Percentiles rank a stretch among this genome's conserved stretches.
Conservation (phyloP, 2,888 invertebrate species). For the Catocala fraxini region DNA sequence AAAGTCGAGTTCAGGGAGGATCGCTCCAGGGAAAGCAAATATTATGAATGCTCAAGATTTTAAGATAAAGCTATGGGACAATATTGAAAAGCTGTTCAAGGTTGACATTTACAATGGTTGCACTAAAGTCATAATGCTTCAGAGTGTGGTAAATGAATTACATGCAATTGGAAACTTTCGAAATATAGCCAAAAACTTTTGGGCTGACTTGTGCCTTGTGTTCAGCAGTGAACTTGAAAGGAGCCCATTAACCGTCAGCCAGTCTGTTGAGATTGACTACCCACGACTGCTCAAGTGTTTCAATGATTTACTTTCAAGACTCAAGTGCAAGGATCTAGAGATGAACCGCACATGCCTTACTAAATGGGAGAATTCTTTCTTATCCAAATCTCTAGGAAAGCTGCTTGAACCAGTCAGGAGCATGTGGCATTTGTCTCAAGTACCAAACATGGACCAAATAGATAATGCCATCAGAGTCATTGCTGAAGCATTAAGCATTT, state of each 20-base stretch:
- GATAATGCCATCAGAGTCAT: slow-evolving; percentile 91
- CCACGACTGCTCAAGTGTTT: slow-evolving; percentile 94
- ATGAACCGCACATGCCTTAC: slow-evolving; percentile 88
- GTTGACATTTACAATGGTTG: slow-evolving; percentile 91
- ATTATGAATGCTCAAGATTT: slow-evolving; percentile 85
- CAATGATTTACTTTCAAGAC: slow-evolving; percentile 91
- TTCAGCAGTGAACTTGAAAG: slow-evolving; percentile 85
- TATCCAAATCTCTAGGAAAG: slow-evolving; percentile 94
- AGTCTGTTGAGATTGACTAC: slow-evolving; percentile 95
- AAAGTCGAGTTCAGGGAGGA: slow-evolving; percentile 73
- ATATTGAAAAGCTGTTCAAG: slow-evolving; percentile 95
- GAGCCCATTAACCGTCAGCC: slow-evolving; percentile 89
- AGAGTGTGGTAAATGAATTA: slow-evolving; percentile 82
- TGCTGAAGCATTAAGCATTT: slow-evolving; percentile 93
- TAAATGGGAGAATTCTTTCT: slow-evolving; percentile 94
- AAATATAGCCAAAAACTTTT: slow-evolving; percentile 86
- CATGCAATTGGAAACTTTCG: slow-evolving; percentile 84
- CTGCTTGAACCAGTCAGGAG: slow-evolving; percentile 95
- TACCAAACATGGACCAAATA: slow-evolving; percentile 92
- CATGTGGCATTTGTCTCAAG: slow-evolving; percentile 91
- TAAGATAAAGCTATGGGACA: slow-evolving; percentile 93
- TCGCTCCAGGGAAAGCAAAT: slow-evolving; percentile 85
- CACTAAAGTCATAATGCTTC: slow-evolving; percentile 89
- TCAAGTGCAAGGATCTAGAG: slow-evolving; percentile 88
- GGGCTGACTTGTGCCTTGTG: slow-evolving; percentile 84